Evolutionary conservation across 2,797 vertebrate species (phyloP), one percentile per base, ranked within the genome.

Genomic region (Falco rusticolus): DNA sequence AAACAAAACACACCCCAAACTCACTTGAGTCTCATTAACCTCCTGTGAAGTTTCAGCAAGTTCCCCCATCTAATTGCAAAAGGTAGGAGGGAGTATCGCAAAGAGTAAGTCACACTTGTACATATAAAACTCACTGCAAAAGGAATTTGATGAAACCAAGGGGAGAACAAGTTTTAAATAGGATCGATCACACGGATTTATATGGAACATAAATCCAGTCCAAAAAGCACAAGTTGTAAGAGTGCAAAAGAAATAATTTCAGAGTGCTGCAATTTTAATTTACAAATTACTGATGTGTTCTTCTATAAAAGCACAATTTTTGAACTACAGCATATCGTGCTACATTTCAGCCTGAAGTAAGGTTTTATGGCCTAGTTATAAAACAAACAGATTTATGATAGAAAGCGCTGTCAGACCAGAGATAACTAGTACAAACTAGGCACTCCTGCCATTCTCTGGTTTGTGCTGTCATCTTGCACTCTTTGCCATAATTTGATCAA

Each of bases 301-400:
- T 68, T 89, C 66, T 74, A 14, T 26, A 74, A 90, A 94, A 79
- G 53, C 68, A 88, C 33, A 9, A 14, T 28, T 91, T 91, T 79
- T 86, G 54, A 95, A 59, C 82, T 76, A 19, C 16, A 64, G 41
- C 43, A 33, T 34, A 64, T 59, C 59, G 25, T 63, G 25, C 53
- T 80, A 41, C 66, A 47, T 84, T 95, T 91, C 71, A 80, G 84
- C 70, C 53, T 74, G 28, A 77, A 64, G 33, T 68, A 47, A 89
- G 34, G n/a, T 61, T 96, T 96, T 85, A 89, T 77, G 61, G 81
- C 48, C 53, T 43, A 79, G 84, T 61, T 90, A 74, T 80, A 95
- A 94, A 94, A 4, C 84, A 89, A 90, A 86, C 43, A 92, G 89
- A 93, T 93, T 96, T 85, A 89, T 33, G 71, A 84, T 1, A 15